These are phyloP conservation scores for Vespertilio murinus DNA, from an alignment of 2,797 vertebrate genomes.

Conservation along the genomic window DNA sequence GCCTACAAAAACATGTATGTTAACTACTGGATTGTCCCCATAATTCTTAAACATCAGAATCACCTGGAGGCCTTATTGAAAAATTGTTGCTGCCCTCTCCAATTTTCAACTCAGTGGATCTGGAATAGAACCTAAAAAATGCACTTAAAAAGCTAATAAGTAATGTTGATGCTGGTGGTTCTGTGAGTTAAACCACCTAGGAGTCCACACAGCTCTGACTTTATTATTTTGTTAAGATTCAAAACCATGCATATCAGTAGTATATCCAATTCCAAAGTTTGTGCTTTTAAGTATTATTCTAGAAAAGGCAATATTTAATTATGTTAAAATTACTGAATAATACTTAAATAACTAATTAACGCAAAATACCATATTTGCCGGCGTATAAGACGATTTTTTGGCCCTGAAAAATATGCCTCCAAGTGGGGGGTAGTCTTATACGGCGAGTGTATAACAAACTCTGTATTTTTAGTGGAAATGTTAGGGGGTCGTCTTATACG, in stretches of 20 bases:
- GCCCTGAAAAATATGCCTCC: too few species aligned
- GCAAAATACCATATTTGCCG: too few species aligned
- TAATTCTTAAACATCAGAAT: background rate
- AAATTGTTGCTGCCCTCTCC: background rate
- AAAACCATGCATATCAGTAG: background rate
- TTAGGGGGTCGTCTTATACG: too few species aligned
- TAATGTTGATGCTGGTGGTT: background rate
- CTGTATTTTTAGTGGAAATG: too few species aligned
- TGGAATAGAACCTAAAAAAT: background rate
- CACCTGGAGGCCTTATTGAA: background rate
- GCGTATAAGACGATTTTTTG: too few species aligned
- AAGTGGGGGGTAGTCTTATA: too few species aligned
- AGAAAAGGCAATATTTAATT: background rate
- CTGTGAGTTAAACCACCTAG: background rate
- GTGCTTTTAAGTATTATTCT: background rate
- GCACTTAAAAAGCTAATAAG: background rate
- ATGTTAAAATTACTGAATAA: background rate
- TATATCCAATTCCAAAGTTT: background rate
- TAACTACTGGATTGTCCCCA: background rate
- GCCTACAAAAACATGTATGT: background rate
- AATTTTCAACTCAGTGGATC: conserved; percentile 17
- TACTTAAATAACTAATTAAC: background rate
- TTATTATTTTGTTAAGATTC: background rate
- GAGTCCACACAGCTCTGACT: background rate
- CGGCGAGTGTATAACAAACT: too few species aligned